A percentile compares a stretch with the other conserved stretches of the same genome.
These are phyloP conservation scores for Heliconius cydno DNA, from an alignment of 2,888 invertebrate species.

Conservation along the genomic window DNA sequence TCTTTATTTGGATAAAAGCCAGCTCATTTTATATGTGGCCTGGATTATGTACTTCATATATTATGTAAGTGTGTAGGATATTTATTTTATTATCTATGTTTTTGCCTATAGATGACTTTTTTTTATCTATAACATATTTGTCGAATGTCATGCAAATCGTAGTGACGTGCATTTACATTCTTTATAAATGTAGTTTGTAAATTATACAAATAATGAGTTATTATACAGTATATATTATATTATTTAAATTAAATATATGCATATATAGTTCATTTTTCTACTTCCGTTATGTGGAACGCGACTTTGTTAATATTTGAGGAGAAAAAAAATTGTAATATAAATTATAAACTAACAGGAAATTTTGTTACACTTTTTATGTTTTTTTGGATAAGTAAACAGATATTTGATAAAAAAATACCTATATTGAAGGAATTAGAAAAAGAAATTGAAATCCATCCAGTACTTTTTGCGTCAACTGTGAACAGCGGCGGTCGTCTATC, in stretches of 20 bases:
- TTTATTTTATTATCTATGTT: neutral
- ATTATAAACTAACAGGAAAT: neutral
- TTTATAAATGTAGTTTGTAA: neutral
- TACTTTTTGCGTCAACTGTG: conserved; percentile 6
- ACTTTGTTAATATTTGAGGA: neutral
- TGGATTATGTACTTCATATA: conserved; percentile 32
- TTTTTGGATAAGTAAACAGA: no score
- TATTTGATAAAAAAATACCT: neutral
- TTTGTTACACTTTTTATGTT: neutral
- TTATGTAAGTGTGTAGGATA: neutral
- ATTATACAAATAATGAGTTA: neutral
- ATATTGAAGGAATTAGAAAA: neutral
- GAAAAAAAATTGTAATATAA: neutral
- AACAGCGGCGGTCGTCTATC: neutral
- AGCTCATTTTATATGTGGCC: conserved; percentile 38
- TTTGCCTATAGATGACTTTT: neutral
- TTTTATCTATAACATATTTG: neutral
- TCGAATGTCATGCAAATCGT: neutral
- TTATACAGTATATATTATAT: neutral
- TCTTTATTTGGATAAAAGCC: conserved; percentile 43
- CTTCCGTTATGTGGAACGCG: no score
- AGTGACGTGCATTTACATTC: neutral
- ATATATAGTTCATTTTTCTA: neutral
- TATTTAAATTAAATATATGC: neutral
- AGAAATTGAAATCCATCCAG: conserved; percentile 2